These are phyloP conservation scores for Leptarthrus brevirostris DNA, from an alignment of 2,888 invertebrate species.

Conservation along the genomic window DNA sequence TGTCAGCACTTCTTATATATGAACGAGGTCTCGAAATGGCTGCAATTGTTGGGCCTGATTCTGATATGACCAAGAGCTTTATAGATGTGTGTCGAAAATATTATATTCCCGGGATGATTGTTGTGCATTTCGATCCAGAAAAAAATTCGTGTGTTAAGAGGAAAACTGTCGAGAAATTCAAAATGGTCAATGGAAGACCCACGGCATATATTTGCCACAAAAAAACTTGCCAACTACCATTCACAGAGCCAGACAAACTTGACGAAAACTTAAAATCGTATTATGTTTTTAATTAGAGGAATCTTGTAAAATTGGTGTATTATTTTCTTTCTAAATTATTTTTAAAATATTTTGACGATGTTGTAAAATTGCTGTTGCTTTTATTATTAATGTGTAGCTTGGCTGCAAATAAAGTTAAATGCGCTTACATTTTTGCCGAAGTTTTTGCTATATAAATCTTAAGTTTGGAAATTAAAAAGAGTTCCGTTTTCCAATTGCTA, in stretches of 20 bases:
- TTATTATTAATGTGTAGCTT: slow-evolving; percentile 14
- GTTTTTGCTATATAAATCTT: too few species aligned
- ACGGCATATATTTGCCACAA: slow-evolving; percentile 67
- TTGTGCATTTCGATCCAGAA: slow-evolving; percentile 62
- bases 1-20: slow-evolving; percentile 62
- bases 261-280: slow-evolving; percentile 63
- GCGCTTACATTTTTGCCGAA: not conserved
- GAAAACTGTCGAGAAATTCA: slow-evolving; percentile 63
- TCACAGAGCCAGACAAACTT: slow-evolving; percentile 62
- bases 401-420: slow-evolving; percentile 8
- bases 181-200: slow-evolving; percentile 64
- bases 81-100: slow-evolving; percentile 63
- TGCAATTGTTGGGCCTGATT: slow-evolving; percentile 65
- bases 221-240: slow-evolving; percentile 65
- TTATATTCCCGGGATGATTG: slow-evolving; percentile 66
- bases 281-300: slow-evolving; percentile 55
- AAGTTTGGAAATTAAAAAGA: too few species aligned
- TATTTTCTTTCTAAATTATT: slow-evolving; percentile 28
- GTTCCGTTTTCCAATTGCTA: too few species aligned
- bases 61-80: slow-evolving; percentile 61
- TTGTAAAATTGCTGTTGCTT: slow-evolving; percentile 3
- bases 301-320: not conserved
- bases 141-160: slow-evolving; percentile 59
- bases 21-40: slow-evolving; percentile 64
- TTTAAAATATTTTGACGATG: not conserved